Percentiles rank a stretch among this genome's conserved stretches.
phyloP scores from a whole-genome alignment of 2,888 invertebrate species.

The Belgica antarctica region DNA sequence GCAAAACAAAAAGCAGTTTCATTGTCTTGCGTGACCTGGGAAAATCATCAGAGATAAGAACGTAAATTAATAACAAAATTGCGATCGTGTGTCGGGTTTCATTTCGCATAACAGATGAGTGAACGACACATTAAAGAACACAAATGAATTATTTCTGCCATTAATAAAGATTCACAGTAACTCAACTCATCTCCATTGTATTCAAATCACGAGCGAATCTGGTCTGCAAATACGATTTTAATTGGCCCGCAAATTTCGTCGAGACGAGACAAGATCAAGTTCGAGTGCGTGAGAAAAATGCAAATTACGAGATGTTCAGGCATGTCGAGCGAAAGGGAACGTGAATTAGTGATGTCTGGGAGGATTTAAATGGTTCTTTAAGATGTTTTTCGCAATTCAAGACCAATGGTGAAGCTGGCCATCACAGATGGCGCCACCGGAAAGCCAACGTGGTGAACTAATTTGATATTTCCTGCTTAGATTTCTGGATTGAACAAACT shows the following conservation, averaged over 20 bases:
- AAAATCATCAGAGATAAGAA: neutral
- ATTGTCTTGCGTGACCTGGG: neutral
- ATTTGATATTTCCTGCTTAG: too few species aligned
- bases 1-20: neutral
- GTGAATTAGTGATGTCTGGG: neutral
- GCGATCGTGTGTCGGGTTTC: neutral
- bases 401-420: too few species aligned
- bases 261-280: constrained; percentile 1
- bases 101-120: neutral
- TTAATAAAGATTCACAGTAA: neutral
- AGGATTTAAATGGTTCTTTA: neutral
- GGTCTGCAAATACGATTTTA: constrained; percentile 6
- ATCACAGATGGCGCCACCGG: too few species aligned
- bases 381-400: neutral
- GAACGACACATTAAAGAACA: too few species aligned
- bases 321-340: neutral
- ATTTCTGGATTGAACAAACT: too few species aligned
- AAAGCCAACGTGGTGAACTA: too few species aligned
- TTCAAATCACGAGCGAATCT: constrained; percentile 5
- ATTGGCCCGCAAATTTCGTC: neutral
- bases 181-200: constrained; percentile 13
- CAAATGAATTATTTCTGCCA: too few species aligned
- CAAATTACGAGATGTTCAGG: too few species aligned
- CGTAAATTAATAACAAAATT: neutral
- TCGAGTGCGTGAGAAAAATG: constrained; percentile 14